Conservation (phyloP, 1,140 invertebrate species). For the Armadillidium nasatum region DNA sequence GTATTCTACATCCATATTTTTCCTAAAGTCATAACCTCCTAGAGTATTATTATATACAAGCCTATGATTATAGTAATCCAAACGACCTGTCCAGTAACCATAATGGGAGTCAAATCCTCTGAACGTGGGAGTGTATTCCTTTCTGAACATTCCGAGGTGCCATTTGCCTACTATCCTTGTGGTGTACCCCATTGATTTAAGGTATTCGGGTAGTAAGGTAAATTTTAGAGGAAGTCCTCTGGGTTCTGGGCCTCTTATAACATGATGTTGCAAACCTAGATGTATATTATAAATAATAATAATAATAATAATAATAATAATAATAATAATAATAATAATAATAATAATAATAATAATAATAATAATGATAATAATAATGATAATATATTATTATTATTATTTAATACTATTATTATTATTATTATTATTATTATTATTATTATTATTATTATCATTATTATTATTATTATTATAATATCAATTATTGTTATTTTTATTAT, state of each 20-base stretch:
- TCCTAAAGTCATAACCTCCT: constrained; percentile 64
- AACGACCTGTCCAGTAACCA: constrained; percentile 46
- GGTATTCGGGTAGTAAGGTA: constrained; percentile 68
- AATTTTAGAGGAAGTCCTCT: constrained; percentile 67
- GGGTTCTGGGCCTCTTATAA: constrained; percentile 66
- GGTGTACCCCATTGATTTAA: constrained; percentile 69
- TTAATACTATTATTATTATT: too few relatives aligned
- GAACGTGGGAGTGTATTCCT: constrained; percentile 67
- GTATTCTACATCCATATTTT: constrained; percentile 62
- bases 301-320: too few relatives aligned
- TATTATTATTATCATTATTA: too few relatives aligned
- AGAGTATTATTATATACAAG: background rate
- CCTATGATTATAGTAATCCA: constrained; percentile 46
- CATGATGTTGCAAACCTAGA: constrained; percentile 70
- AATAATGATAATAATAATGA: too few relatives aligned
- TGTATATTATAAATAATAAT: too few relatives aligned
- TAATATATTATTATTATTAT: too few relatives aligned
- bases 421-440: too few relatives aligned
- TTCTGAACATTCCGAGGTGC: constrained; percentile 65
- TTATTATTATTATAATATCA: too few relatives aligned
- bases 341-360: too few relatives aligned
- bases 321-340: too few relatives aligned
- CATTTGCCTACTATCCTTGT: constrained; percentile 88
- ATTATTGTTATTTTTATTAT: too few relatives aligned
- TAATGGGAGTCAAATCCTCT: constrained; percentile 45